Evolutionary conservation across 2,888 invertebrate species (phyloP).

Genomic region (Perithous albicinctus): DNA sequence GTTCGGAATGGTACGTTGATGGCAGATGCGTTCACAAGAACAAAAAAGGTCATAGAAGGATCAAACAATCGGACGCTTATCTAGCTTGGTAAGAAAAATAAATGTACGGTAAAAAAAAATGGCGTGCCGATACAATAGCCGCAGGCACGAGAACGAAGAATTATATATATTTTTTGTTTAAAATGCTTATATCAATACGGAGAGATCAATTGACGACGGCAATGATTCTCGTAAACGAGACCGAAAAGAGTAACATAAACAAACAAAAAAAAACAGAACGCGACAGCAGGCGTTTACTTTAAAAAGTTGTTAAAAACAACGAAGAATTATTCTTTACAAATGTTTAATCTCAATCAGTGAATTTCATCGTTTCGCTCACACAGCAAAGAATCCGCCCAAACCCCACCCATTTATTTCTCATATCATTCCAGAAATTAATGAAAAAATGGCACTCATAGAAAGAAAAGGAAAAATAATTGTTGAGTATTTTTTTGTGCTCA

Average conservation of each 20-base stretch:
- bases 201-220: slow-evolving; percentile 41
- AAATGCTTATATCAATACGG: slow-evolving; percentile 47
- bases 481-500: slow-evolving; percentile 45
- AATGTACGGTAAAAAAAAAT: not conserved
- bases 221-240: slow-evolving; percentile 55
- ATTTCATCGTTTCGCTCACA: slow-evolving; percentile 17
- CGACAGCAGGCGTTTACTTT: slow-evolving; percentile 67
- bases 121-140: slow-evolving; percentile 30
- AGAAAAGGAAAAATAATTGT: slow-evolving; percentile 72
- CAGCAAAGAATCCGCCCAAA: not conserved
- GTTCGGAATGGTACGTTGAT: slow-evolving; percentile 27
- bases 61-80: not conserved
- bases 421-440: slow-evolving; percentile 6
- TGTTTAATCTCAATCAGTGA: not conserved
- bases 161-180: slow-evolving; percentile 16
- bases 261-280: too few relatives aligned
- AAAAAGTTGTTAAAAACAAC: slow-evolving; percentile 55
- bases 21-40: slow-evolving; percentile 3
- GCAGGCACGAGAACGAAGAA: slow-evolving; percentile 46
- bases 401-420: not conserved
- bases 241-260: slow-evolving; percentile 52
- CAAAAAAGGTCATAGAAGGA: not conserved
- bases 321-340: slow-evolving; percentile 29
- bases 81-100: not conserved
- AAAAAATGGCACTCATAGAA: slow-evolving; percentile 78